These are phyloP conservation scores for Cyanoramphus novaezelandiae DNA, from an alignment of 2,113 vertebrate genomes.

Conservation along the genomic window DNA sequence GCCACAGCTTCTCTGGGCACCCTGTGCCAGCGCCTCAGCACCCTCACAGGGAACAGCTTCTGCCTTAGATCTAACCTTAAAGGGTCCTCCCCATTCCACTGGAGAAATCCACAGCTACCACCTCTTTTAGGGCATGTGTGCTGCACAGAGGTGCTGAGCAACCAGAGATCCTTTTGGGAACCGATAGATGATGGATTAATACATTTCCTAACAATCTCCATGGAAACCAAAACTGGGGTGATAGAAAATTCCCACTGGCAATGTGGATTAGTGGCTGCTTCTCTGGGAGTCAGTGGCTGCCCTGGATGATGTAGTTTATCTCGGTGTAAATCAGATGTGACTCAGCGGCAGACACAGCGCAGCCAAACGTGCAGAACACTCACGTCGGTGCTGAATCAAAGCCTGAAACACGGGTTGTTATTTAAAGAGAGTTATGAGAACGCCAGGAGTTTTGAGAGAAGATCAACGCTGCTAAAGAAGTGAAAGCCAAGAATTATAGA, in stretches of 20 bases:
- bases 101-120: not conserved
- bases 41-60: not conserved
- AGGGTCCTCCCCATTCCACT: not conserved
- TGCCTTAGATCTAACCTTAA: not conserved
- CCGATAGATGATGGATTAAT: not conserved
- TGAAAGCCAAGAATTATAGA: constrained; percentile 41
- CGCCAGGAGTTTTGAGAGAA: not conserved
- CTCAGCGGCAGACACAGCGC: not conserved
- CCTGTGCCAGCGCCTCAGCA: not conserved
- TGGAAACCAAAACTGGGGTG: not conserved
- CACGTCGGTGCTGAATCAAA: not conserved
- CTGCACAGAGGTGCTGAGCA: not conserved
- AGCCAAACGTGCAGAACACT: not conserved
- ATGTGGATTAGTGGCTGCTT: not conserved
- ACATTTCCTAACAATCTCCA: not conserved
- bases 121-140: not conserved
- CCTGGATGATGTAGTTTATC: not conserved
- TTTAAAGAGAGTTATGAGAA: constrained; percentile 49
- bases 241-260: not conserved
- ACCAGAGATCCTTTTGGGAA: not conserved
- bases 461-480: not conserved
- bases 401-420: constrained; percentile 9
- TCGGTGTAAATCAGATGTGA: constrained; percentile 28
- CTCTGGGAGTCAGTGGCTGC: not conserved
- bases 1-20: not conserved